phyloP scores from a whole-genome alignment of 2,113 vertebrate species.

The Agelaius tricolor region DNA sequence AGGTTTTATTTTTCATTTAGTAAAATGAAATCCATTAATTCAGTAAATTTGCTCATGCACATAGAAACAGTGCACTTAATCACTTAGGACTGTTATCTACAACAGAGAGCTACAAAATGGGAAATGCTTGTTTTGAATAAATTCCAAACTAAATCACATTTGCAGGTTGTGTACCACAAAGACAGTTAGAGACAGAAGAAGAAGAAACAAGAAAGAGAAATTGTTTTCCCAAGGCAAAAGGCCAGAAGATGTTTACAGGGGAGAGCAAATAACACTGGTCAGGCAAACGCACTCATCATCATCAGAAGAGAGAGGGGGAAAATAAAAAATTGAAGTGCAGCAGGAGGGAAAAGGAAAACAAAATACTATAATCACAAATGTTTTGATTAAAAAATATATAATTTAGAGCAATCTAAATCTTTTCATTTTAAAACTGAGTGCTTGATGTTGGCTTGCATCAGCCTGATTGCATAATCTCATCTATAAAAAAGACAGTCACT shows the following conservation, averaged over 20 bases:
- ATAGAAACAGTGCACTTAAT: background rate
- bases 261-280: background rate
- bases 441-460: constrained; percentile 2
- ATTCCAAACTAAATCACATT: background rate
- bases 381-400: constrained; percentile 34
- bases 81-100: background rate
- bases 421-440: constrained; percentile 29
- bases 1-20: background rate
- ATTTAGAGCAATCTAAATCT: constrained; percentile 34
- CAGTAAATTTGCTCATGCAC: background rate
- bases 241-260: background rate
- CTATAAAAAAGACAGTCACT: background rate
- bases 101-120: background rate
- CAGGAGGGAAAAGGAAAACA: background rate
- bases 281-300: background rate
- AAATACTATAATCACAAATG: constrained; percentile 34
- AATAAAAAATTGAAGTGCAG: background rate
- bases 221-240: background rate
- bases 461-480: constrained; percentile 23
- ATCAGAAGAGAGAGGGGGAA: background rate
- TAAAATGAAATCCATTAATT: background rate
- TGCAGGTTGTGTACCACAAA: background rate
- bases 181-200: background rate
- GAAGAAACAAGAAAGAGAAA: background rate
- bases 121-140: background rate